Conservation (phyloP, 2,888 invertebrate species). For the Hyposoter didymator region DNA sequence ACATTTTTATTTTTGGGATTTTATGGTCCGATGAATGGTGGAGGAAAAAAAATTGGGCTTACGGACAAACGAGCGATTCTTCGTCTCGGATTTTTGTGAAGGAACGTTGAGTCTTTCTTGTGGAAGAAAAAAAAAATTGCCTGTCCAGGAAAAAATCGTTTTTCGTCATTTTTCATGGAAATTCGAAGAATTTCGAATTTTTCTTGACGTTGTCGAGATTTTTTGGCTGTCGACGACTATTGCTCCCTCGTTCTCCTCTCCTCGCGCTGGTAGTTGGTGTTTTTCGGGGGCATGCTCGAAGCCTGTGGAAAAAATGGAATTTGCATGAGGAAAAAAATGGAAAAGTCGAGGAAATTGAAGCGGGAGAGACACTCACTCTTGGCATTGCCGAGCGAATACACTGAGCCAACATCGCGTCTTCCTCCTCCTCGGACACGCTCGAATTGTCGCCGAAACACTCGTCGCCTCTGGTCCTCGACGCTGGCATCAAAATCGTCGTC, state of each 20-base stretch:
- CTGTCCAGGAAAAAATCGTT: not conserved
- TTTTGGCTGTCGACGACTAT: conserved; percentile 10
- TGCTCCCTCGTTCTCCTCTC: conserved; percentile 54
- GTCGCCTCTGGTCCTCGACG: conserved; percentile 43
- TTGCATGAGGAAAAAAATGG: not conserved
- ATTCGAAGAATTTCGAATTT: not conserved
- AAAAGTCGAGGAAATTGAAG: not conserved
- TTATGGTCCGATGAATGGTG: not conserved
- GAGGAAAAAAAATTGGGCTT: not conserved
- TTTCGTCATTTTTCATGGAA: not conserved
- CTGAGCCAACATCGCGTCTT: conserved; percentile 88
- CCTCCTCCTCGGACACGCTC: conserved; percentile 85
- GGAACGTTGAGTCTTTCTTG: conserved; percentile 4
- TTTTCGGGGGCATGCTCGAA: conserved; percentile 47
- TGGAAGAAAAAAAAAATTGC: not conserved
- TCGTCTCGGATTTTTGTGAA: not conserved
- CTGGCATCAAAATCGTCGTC: conserved; percentile 66
- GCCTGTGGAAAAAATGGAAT: conserved; percentile 27
- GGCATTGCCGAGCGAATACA: conserved; percentile 88
- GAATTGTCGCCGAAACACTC: conserved; percentile 85
- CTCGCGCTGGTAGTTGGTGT: conserved; percentile 32
- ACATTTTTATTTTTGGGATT: not conserved
- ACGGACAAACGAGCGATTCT: not conserved
- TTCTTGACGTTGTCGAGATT: conserved; percentile 15
- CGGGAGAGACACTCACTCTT: conserved; percentile 83